Evolutionary conservation across 2,797 vertebrate genomes (phyloP), one percentile per base, ranked within the genome.

Genomic region (Acanthurus leucopareius): DNA sequence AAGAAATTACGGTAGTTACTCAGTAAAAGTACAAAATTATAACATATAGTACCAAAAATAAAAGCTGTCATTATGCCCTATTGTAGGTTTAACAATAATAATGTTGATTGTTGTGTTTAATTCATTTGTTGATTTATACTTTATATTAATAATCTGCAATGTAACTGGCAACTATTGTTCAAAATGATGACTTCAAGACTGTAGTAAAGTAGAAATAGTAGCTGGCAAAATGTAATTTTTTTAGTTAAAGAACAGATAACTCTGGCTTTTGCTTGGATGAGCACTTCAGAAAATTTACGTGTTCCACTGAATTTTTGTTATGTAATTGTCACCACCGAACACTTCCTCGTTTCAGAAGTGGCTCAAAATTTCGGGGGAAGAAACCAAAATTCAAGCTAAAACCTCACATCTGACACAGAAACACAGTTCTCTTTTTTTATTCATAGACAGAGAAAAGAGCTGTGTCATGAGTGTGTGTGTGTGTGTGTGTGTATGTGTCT

Each of bases 331-430:
- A 20, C 9, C 17, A 8, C 4, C 32, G 1, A 16, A 17, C 57
- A 67, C 60, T 67, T 80, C 80, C 73, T 54, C 2, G 77, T 74
- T 61, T n/a, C 5, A 0, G 7, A 19, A 10, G 22, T 8, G 25
- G 32, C 11, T 15, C 20, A 38, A 1, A 4, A 10, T 54, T 71
- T 71, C 69, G 44, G 19, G 54, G 63, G 77, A 83, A 80, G 17
- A n/a, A 58, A 28, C n/a, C 25, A 6, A 42, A 40, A 4, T 47
- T 69, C 59, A 28, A 42, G 58, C 35, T 38, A 53, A 75, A 67
- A 47, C 10, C 59, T 60, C 17, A 19, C 13, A 19, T 25, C 17
- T 28, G 28, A 28, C 28, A 28, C 28, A 28, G 28, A 28, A 28
- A 28, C 28, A 28, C 28, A 14, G 38, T 71, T 75, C 64, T 70